phyloP scores from a whole-genome alignment of 2,797 vertebrate genomes.

The Tenualosa thibaudeaui region DNA sequence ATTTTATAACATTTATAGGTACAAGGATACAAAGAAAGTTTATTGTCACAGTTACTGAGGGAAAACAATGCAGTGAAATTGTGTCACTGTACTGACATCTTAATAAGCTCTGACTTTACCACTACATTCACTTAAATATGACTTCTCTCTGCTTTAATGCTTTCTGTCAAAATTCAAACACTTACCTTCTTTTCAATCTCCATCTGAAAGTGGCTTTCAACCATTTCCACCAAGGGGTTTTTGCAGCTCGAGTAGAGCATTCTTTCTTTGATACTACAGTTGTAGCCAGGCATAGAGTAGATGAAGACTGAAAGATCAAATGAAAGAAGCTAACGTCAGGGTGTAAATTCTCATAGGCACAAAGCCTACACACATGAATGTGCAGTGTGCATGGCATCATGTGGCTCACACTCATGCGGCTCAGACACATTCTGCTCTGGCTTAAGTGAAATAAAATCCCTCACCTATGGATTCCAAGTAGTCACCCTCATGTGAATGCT shows the following conservation, averaged over 20 bases:
- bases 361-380: background rate
- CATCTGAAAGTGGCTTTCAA: constrained; percentile 83
- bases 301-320: constrained; percentile 87
- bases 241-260: constrained; percentile 99
- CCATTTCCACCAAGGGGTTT: constrained; percentile 87
- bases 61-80: too few relatives aligned
- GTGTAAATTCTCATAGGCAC: background rate
- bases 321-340: background rate
- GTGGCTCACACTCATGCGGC: background rate
- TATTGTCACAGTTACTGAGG: too few relatives aligned
- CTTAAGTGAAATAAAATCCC: background rate
- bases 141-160: background rate
- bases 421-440: background rate
- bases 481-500: constrained; percentile 95
- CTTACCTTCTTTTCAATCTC: constrained; percentile 89
- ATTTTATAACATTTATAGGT: too few relatives aligned
- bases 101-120: background rate
- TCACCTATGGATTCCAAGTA: constrained; percentile 94
- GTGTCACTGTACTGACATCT: background rate
- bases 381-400: background rate
- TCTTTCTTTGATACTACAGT: constrained; percentile 92
- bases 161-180: background rate
- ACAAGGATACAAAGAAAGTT: too few relatives aligned
- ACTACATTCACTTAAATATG: background rate
- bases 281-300: constrained; percentile 98